These are phyloP conservation scores for Oenanthe oenanthe DNA, from an alignment of 2,113 vertebrate genomes.

Conservation along the genomic window DNA sequence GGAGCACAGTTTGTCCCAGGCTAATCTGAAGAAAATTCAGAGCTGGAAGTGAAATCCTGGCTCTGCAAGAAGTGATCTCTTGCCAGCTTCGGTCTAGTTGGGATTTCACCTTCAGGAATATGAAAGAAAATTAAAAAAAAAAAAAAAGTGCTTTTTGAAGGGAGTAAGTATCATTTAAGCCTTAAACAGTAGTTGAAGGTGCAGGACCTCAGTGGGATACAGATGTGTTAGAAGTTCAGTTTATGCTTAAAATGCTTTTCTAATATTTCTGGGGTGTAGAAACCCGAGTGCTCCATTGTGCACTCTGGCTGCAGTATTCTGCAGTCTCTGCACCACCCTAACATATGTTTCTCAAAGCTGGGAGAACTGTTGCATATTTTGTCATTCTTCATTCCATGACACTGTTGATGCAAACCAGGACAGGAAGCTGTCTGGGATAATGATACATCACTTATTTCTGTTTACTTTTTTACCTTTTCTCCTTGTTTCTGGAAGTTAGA, in stretches of 20 bases:
- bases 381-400: constrained; percentile 39
- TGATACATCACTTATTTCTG: not conserved
- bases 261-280: not conserved
- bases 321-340: not conserved
- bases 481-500: not conserved
- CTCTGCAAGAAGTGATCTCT: not conserved
- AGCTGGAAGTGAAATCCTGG: not conserved
- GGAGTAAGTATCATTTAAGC: not conserved
- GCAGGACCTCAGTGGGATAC: not conserved
- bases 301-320: not conserved
- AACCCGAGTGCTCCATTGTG: not conserved
- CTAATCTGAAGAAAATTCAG: not conserved
- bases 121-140: not conserved
- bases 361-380: not conserved
- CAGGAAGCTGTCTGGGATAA: constrained; percentile 44
- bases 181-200: not conserved
- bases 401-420: constrained; percentile 53
- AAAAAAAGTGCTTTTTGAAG: not conserved
- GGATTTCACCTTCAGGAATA: not conserved
- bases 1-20: not conserved
- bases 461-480: not conserved
- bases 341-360: constrained; percentile 12
- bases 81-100: not conserved
- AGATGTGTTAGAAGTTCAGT: not conserved
- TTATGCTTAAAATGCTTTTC: not conserved